These are phyloP conservation scores for Caenorhabditis sp. DNA, from an alignment of 2,888 invertebrate species.

Conservation along the genomic window DNA sequence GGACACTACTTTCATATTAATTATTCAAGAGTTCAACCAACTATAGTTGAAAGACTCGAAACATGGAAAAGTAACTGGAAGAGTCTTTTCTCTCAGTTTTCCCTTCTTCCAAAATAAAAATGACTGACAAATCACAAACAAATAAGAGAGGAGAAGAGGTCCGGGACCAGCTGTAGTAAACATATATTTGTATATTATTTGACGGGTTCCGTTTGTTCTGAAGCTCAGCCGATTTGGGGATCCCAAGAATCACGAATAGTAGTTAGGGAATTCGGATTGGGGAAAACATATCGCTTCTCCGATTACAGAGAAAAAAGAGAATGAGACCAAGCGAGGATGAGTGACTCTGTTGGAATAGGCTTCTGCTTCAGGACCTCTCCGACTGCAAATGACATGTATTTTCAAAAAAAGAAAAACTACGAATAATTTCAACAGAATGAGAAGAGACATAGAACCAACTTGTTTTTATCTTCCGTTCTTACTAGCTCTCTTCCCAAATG, in stretches of 20 bases:
- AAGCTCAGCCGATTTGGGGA: conserved; percentile 4
- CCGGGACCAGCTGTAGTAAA: conserved; percentile 38
- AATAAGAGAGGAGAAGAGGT: conserved; percentile 10
- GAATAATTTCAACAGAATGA: conserved; percentile 34
- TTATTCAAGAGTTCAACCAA: conserved; percentile 45
- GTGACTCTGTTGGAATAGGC: conserved; percentile 26
- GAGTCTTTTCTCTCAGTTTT: conserved; percentile 8
- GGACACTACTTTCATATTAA: conserved; percentile 26
- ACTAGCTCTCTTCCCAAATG: conserved; percentile 14
- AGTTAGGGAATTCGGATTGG: neutral
- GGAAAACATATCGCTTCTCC: conserved; percentile 31
- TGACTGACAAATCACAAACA: conserved; percentile 44
- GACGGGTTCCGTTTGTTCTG: conserved; percentile 26
- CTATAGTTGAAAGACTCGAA: conserved; percentile 29
- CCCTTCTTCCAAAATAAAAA: conserved; percentile 26
- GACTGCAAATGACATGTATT: conserved; percentile 51
- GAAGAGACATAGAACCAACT: conserved; percentile 23
- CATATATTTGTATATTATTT: conserved; percentile 56
- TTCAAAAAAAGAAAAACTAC: conserved; percentile 26
- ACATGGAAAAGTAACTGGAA: conserved; percentile 5
- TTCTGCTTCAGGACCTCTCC: conserved; percentile 1
- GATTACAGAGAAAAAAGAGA: conserved; percentile 34
- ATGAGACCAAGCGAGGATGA: conserved; percentile 16
- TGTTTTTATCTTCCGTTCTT: conserved; percentile 24
- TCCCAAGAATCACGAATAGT: neutral